Percentiles rank a stretch among this genome's conserved stretches.
Evolutionary conservation across 2,113 vertebrate genomes (phyloP).

Genomic region (Vulpes lagopus): DNA sequence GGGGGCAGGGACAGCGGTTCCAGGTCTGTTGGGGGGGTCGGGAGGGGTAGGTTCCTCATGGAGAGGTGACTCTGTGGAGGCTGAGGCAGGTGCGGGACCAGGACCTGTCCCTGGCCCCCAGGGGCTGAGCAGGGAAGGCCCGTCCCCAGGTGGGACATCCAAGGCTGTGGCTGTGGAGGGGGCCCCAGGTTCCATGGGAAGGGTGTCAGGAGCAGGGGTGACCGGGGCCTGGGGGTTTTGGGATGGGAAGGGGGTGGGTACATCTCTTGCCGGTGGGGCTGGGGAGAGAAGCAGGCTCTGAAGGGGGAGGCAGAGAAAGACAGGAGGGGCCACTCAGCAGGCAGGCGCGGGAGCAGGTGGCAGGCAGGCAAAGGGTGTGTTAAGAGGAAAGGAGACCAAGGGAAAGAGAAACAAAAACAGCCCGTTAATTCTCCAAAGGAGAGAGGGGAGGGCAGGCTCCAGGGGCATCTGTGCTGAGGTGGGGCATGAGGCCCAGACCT

Average conservation of each 20-base stretch:
- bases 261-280: constrained; percentile 81
- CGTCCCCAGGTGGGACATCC: not conserved
- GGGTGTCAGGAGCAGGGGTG: constrained; percentile 58
- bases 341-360: constrained; percentile 51
- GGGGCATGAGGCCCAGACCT: not conserved
- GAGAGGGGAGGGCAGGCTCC: constrained; percentile 50
- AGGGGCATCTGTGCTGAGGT: constrained; percentile 60
- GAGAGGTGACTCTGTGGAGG: constrained; percentile 71
- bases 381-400: constrained; percentile 72
- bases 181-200: not conserved
- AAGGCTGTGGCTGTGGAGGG: constrained; percentile 62
- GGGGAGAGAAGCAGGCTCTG: constrained; percentile 85
- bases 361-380: constrained; percentile 58
- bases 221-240: constrained; percentile 53
- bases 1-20: constrained; percentile 53
- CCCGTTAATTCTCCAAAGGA: constrained; percentile 77
- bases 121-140: constrained; percentile 39
- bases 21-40: constrained; percentile 74
- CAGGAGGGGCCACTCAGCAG: constrained; percentile 73
- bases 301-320: constrained; percentile 68
- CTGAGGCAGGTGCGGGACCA: constrained; percentile 53
- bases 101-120: constrained; percentile 44
- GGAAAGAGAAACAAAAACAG: constrained; percentile 83
- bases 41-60: constrained; percentile 80
- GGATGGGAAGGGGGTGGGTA: constrained; percentile 61